These are phyloP conservation scores for Bergia sp. DNA, from an alignment of 92 coral and sea anemone genomes.

Conservation along the genomic window DNA sequence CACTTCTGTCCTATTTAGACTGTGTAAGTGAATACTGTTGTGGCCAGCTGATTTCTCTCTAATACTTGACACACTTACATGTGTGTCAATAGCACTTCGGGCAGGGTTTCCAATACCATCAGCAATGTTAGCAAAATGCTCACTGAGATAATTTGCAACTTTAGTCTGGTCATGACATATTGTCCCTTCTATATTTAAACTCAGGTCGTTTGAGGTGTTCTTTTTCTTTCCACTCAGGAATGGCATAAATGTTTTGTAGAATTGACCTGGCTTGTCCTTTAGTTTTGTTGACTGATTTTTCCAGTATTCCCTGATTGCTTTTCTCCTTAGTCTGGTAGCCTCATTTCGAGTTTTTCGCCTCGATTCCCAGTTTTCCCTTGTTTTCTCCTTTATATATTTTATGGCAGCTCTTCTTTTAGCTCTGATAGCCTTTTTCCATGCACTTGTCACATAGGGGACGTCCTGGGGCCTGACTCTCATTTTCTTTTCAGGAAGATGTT, in stretches of 20 bases:
- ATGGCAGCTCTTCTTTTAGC: conserved; percentile 48
- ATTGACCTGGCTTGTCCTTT: conserved; percentile 19
- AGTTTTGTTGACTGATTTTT: conserved; percentile 7
- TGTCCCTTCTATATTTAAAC: conserved; percentile 35
- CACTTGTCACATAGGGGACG: conserved; percentile 36
- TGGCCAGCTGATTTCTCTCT: not conserved
- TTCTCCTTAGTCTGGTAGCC: conserved; percentile 35
- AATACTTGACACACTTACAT: too few species aligned
- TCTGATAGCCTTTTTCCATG: conserved; percentile 46
- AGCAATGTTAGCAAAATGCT: conserved; percentile 45
- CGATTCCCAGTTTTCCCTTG: conserved; percentile 42
- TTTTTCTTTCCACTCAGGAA: conserved; percentile 8
- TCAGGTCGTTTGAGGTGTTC: not conserved
- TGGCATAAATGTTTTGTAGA: conserved; percentile 49
- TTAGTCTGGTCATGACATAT: conserved; percentile 24
- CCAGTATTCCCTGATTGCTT: conserved; percentile 44
- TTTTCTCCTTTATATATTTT: conserved; percentile 24
- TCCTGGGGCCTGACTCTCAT: conserved; percentile 45
- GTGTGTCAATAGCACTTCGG: too few species aligned
- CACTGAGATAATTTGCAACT: conserved; percentile 29
- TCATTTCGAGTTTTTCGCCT: conserved; percentile 29
- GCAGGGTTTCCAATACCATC: conserved; percentile 11
- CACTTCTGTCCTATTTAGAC: not conserved
- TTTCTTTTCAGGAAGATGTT: conserved; percentile 40
- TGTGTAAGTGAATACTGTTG: not conserved